Evolutionary conservation across 1,140 invertebrate species (phyloP), one percentile per base, ranked within the genome.

Genomic region (Drosophila varians): DNA sequence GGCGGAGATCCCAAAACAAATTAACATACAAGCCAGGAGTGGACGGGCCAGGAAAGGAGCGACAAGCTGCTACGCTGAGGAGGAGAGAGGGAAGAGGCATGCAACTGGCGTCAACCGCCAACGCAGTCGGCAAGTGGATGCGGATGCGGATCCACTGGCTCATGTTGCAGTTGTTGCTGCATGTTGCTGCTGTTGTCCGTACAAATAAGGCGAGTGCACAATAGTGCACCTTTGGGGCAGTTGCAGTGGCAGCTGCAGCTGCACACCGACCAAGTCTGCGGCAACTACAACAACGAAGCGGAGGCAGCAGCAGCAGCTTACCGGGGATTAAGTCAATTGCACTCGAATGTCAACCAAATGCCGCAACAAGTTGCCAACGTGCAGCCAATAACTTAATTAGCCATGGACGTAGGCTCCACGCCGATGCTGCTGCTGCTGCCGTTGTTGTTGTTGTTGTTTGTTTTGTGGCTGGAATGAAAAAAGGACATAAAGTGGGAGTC

Each of bases 331-430:
- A 86, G 66, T 76, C 80, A 86, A 86, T 86, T 86, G 80, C 80
- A 86, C 73, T 87, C 80, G 82, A 86, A 86, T 86, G 82, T 83
- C 79, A 83, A 86, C 62, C 58, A 75, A 77, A 76, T 74, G 80
- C 80, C 80, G 80, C 80, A 84, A 84, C 80, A 84, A 84, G 80
- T 84, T 84, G 80, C 76, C 79, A 86, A 75, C 65, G 68, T 72
- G 76, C 80, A 80, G 68, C 77, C 77, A 87, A 86, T 87, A 86
- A 87, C 80, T 86, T 86, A 86, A 86, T 86, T 86, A 86, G 82
- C 76, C 72, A 28, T 21, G 53, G 48, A 54, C 71, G 73, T 58
- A 66, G 64, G 60, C 64, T 66, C 64, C 64, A 14, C 56, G 56
- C 36, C 40, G 69, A 49, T 51, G 53, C 73, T 46, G 51, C 36